Evolutionary conservation across 2,888 invertebrate genomes (phyloP).

Genomic region (Chrysodeixis includens): DNA sequence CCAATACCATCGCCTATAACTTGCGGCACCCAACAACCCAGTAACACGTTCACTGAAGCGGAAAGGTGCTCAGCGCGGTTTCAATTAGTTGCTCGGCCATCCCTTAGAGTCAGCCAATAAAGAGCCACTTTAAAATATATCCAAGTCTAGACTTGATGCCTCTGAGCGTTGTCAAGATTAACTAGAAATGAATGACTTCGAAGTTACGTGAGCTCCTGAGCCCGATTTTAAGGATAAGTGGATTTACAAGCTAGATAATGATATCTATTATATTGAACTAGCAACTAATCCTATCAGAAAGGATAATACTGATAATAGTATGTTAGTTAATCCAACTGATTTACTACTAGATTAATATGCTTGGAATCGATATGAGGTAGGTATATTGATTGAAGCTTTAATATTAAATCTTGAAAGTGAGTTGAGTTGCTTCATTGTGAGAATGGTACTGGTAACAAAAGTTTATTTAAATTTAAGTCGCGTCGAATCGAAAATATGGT

Average conservation of each 20-base stretch:
- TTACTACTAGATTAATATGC: neutral
- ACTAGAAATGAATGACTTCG: conserved; percentile 22
- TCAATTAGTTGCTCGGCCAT: conserved; percentile 73
- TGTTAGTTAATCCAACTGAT: conserved; percentile 1
- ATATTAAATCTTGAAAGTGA: neutral
- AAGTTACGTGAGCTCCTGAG: conserved; percentile 19
- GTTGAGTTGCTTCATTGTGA: too few species aligned
- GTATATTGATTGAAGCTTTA: neutral
- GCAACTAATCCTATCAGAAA: neutral
- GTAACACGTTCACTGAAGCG: conserved; percentile 64
- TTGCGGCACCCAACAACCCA: conserved; percentile 45
- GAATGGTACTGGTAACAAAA: too few species aligned
- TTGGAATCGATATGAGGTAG: neutral
- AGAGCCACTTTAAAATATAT: conserved; percentile 58
- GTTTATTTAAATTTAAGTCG: too few species aligned
- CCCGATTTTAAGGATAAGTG: neutral
- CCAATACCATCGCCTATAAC: conserved; percentile 25
- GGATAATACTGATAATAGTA: conserved; percentile 5
- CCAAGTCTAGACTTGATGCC: conserved; percentile 38
- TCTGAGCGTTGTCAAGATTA: conserved; percentile 29
- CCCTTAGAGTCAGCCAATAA: conserved; percentile 59
- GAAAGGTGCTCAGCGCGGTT: conserved; percentile 75
- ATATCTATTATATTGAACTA: neutral
- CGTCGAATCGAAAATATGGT: too few species aligned
- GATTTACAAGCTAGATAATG: neutral